Conservation (phyloP, 2,888 invertebrate species). For the Acleris laterana region DNA sequence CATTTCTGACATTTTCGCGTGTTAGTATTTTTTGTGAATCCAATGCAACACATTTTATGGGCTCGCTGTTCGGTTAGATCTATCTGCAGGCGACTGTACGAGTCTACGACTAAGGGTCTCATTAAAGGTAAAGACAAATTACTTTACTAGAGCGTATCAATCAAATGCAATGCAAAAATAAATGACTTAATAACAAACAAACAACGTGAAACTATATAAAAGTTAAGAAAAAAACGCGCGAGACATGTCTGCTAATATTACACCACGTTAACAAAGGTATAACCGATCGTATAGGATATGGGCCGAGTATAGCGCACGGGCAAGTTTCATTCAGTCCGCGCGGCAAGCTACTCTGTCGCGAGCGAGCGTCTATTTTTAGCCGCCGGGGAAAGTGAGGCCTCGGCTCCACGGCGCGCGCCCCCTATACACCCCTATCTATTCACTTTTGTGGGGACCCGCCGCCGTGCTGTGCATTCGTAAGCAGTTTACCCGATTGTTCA, state of each 20-base stretch:
- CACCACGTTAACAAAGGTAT: neutral
- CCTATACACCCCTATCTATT: slow-evolving; percentile 61
- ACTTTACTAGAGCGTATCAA: too few species aligned
- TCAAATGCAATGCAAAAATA: too few species aligned
- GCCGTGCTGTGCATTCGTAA: slow-evolving; percentile 76
- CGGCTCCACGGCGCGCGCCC: slow-evolving; percentile 69
- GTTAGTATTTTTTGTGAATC: too few species aligned
- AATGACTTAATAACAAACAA: too few species aligned
- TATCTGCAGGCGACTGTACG: too few species aligned
- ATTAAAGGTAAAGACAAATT: too few species aligned
- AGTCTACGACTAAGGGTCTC: too few species aligned
- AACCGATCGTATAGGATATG: slow-evolving; percentile 19
- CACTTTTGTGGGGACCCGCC: slow-evolving; percentile 63
- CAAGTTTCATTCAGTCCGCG: slow-evolving; percentile 32
- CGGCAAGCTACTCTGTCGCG: slow-evolving; percentile 59
- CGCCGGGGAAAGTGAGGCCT: slow-evolving; percentile 73
- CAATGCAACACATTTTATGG: too few species aligned
- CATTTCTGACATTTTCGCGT: too few species aligned
- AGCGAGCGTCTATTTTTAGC: slow-evolving; percentile 79
- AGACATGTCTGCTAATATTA: slow-evolving; percentile 7
- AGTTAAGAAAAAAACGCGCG: neutral
- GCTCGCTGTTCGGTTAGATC: too few species aligned
- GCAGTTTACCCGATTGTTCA: slow-evolving; percentile 54
- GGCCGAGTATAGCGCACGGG: slow-evolving; percentile 16
- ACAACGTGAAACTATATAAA: too few species aligned